Base-by-base conservation (phyloP, 2,888 invertebrate genomes). In the Poecilus cupreus region DNA sequence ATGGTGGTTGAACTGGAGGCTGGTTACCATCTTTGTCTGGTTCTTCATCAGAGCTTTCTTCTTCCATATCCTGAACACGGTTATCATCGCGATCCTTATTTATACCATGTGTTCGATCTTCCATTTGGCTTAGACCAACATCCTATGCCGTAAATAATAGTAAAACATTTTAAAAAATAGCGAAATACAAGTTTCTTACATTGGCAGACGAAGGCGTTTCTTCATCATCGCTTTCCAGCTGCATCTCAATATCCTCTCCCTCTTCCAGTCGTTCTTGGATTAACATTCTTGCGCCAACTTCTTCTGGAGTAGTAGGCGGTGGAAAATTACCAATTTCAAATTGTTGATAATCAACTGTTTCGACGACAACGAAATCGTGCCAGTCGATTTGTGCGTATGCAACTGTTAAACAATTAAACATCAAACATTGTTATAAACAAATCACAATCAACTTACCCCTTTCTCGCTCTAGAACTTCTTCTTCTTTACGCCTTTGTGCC, bases 351-450 rank as follows among this genome's bases (percentile, higher is more conserved):
- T 99, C 99, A 0, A 99, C 99, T 0, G 99, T 99, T 90, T 99
- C 99, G 0, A 99, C 99, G 0, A 99, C 99, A 0, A 99, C 99
- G 89, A 99, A 99, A 89, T 99, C 99, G 88, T 99, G 99, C 99
- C 99, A 99, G 88, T 99, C 99, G 83, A 99, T 98, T 87, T 97
- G 97, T 0, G 98, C 98, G 88, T 99, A 99, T 0, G 96, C 96
- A 26, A 96, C 93, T 92, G n/a, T 24, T 16, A 26, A 43, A 22
- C 64, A 51, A 26, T n/a, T 54, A 24, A 6, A 49, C 54, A 60
- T 39, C 26, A 26, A 3, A n/a, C 32, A 74, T 68, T 24, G 72
- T 32, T 49, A 77, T 5, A 51, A 16, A 39, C 16, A 64, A 51
- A 77, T 82, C 43, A 54, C 43, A 60, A 79, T 24, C 39, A 76